Evolutionary conservation across 2,888 invertebrate genomes (phyloP), one percentile per base, ranked within the genome.

Genomic region (Cephus runcator): DNA sequence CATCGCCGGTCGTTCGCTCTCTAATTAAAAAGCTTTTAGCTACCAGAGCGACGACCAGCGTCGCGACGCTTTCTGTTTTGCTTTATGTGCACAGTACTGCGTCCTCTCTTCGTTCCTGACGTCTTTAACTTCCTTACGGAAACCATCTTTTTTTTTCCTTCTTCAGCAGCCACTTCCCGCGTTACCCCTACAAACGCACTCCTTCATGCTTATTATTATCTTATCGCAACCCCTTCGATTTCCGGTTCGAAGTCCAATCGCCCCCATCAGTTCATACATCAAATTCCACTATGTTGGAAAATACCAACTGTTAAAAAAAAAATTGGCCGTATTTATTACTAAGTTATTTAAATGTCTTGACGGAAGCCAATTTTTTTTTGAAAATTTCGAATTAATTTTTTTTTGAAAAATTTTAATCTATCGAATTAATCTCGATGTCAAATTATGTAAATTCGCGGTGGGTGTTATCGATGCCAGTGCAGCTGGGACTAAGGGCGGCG

Each of bases 1-100:
- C 74, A 35, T 35, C 35, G 74, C 11, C 74, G 34, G 34, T 74
- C 35, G 33, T 34, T 74, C n/a, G 30, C 23, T n/a, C 31, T n/a
- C n/a, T 74, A 74, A 74, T 74, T 74, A 74, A 74, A 74, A 74
- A 74, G 74, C 74, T 74, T 74, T 74, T 74, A 74, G 74, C 74
- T 12, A 23, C 9, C 56, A 1, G 23, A 56, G 56, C 56, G 40
- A 23, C 40, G 40, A 23, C 23, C 40, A 23, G 15, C 40, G 35
- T 74, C 34, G 34, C 74, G 34, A 33, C 74, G 33, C 71, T 15
- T 71, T 71, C 71, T 33, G 33, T 1, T 33, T 71, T 71, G 71
- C 71, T 71, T 71, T 71, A 71, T 33, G 56, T 15, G 77, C 15
- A 34, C 68, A 30, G 69, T 31, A 31, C 69, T 35, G 31, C 31